These are phyloP conservation scores for Macrotis lagotis DNA, from an alignment of 2,113 vertebrate species.

Conservation along the genomic window DNA sequence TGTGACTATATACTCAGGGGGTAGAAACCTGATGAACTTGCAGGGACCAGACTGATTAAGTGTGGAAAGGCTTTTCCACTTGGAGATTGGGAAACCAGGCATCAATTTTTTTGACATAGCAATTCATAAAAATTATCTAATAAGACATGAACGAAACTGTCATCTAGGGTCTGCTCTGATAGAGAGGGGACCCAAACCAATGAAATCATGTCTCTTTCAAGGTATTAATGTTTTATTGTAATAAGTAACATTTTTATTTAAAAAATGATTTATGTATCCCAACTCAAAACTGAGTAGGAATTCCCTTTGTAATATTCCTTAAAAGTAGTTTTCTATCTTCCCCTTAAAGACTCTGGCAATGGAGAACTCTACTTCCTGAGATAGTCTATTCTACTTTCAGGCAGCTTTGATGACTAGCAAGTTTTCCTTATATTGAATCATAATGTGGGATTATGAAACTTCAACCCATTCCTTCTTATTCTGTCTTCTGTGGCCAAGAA, in stretches of 20 bases:
- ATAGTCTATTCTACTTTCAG: background rate
- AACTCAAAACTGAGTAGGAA: background rate
- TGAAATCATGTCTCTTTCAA: background rate
- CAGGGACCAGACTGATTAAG: background rate
- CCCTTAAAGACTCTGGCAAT: background rate
- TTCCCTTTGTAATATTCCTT: background rate
- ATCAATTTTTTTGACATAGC: background rate
- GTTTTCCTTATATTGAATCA: background rate
- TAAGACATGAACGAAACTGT: background rate
- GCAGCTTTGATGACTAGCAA: background rate
- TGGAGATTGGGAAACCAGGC: background rate
- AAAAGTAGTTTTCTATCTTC: background rate
- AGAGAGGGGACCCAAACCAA: background rate
- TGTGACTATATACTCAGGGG: background rate
- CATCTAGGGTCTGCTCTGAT: background rate
- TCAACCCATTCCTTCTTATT: background rate
- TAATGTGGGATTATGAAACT: background rate
- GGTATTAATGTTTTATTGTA: background rate
- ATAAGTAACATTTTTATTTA: background rate
- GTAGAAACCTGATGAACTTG: background rate
- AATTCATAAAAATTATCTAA: background rate
- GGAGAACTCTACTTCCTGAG: background rate
- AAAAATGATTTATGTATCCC: background rate
- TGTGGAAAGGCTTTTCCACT: background rate
- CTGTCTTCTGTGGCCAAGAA: background rate